phyloP scores from a whole-genome alignment of 2,113 vertebrate species.

The Osmerus mordax region DNA sequence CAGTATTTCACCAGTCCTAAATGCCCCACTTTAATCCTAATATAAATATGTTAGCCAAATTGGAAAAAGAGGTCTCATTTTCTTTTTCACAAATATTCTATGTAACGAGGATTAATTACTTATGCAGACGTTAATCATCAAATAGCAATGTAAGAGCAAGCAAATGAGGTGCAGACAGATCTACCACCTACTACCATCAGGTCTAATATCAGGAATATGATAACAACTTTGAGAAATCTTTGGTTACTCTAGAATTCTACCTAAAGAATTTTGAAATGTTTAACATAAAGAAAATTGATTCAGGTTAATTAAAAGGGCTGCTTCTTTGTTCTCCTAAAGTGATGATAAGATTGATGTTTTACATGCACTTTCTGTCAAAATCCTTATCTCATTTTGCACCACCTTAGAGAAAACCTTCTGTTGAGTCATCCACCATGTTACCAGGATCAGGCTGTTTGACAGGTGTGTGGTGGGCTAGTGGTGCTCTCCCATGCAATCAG shows the following conservation, averaged over 20 bases:
- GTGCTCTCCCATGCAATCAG: constrained; percentile 66
- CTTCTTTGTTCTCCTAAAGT: no score
- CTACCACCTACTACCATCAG: background rate
- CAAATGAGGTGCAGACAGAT: constrained; percentile 9
- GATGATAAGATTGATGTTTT: no score
- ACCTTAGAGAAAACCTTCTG: background rate
- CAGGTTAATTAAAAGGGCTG: no score
- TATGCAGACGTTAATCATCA: constrained; percentile 38
- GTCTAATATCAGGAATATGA: background rate
- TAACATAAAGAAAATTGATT: no score
- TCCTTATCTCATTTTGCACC: no score
- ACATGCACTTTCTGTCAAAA: no score
- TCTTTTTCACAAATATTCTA: constrained; percentile 50
- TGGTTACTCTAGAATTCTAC: no score
- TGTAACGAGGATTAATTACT: constrained; percentile 48
- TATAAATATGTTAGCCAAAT: constrained; percentile 55
- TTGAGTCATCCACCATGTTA: background rate
- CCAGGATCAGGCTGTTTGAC: constrained; percentile 26
- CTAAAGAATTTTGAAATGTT: no score
- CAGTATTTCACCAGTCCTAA: constrained; percentile 54
- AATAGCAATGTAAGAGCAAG: constrained; percentile 23
- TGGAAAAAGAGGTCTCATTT: constrained; percentile 49
- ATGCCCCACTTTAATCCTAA: constrained; percentile 51
- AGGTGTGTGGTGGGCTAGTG: constrained; percentile 36
- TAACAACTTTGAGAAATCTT: no score